Evolutionary conservation across 2,888 invertebrate genomes (phyloP).

Genomic region (Chalcis sispes): DNA sequence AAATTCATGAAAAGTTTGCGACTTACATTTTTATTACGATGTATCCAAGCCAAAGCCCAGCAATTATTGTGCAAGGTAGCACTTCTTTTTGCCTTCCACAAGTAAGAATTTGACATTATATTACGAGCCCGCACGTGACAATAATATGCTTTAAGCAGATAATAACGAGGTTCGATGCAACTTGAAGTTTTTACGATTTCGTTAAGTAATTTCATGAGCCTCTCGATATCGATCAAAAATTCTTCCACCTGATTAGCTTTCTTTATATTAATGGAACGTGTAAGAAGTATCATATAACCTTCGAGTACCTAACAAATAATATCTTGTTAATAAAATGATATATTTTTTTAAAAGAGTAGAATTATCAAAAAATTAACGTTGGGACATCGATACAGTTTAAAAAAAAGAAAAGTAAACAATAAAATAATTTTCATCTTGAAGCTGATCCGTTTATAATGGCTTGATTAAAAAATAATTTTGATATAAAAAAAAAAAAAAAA

Average conservation of each 20-base stretch:
- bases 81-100: conserved; percentile 59
- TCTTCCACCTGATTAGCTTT: conserved; percentile 56
- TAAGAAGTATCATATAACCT: conserved; percentile 61
- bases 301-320: conserved; percentile 61
- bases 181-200: not conserved
- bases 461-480: too few species aligned
- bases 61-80: conserved; percentile 59
- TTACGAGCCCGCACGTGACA: conserved; percentile 54
- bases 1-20: not conserved
- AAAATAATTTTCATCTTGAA: too few species aligned
- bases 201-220: conserved; percentile 52
- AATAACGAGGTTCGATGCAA: conserved; percentile 62
- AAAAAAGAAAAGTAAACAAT: too few species aligned
- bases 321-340: not conserved
- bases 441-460: too few species aligned
- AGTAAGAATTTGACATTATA: not conserved
- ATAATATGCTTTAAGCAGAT: conserved; percentile 62
- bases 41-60: conserved; percentile 61
- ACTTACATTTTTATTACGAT: conserved; percentile 62
- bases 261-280: conserved; percentile 62
- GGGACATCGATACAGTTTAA: too few species aligned
- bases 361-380: too few species aligned
- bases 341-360: too few species aligned
- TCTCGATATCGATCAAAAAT: conserved; percentile 48
- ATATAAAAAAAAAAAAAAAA: too few species aligned